Base-by-base conservation (phyloP, 2,113 vertebrate genomes). In the Antigone vipio region DNA sequence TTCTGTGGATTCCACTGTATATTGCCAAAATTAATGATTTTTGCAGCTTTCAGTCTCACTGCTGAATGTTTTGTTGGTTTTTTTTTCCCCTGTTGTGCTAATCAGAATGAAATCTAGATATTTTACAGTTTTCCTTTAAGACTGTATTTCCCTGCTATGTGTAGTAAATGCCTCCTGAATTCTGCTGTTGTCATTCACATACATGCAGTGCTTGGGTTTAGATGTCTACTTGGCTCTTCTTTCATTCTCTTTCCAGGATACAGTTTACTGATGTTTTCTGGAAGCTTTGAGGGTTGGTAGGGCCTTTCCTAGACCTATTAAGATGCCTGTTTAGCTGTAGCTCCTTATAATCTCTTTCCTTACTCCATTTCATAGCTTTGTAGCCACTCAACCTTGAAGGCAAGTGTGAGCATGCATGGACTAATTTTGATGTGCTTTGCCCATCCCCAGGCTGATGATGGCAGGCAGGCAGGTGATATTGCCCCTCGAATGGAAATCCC, bases 11-110 rank as follows among this genome's bases (percentile, higher is more conserved):
- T 92, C 42, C 13, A 45, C 9, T 21, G 12, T 58, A 9, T 38
- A 23, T 77, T 55, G 55, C 29, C 22, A 81, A 88, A 80, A 86
- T 49, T 55, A 76, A 66, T 50, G 34, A 75, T 60, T 89, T 93
- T 88, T 82, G 7, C 13, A 38, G 11, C 23, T 69, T 82, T 93
- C 50, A 34, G 12, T 76, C 11, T 11, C 21, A 22, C 19, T 62
- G 62, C 9, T 45, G 85, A 50, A 27, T 15, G 3, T 53, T 66
- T 56, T 75, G 4, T 42, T 42, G 40, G 5, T 44, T 44, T 3
- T 5, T 52, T 19, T 18, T n/a, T 6, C 69, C 49, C 5, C 21
- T 66, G 14, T 62, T 64, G 40, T 53, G 23, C 9, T 85, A 23
- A 45, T 62, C 55, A 73, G 71, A 83, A 40, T 23, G 53, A 73